Evolutionary conservation across 2,113 vertebrate genomes (phyloP).

Genomic region (Rhodinocichla rosea): DNA sequence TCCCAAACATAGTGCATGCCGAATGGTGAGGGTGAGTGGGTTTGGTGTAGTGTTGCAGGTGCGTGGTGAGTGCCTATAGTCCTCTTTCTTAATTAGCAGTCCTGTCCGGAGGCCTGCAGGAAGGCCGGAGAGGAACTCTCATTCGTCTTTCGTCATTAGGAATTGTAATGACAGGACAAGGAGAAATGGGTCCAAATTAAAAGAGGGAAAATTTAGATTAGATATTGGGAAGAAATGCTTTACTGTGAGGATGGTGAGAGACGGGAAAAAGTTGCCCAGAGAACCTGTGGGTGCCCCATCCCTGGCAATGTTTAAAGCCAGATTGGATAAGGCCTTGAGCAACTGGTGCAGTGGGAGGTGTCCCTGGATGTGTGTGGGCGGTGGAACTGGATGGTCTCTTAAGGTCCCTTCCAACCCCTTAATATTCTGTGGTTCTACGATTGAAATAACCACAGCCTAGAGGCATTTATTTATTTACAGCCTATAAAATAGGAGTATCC

Average conservation of each 20-base stretch:
- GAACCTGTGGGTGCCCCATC: neutral
- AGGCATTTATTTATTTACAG: neutral
- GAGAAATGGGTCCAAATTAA: neutral
- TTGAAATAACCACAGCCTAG: neutral
- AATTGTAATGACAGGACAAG: neutral
- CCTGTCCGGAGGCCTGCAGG: accelerated
- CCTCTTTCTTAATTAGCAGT: accelerated
- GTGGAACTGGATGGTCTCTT: neutral
- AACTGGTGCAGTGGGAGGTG: neutral
- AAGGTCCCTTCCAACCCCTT: neutral
- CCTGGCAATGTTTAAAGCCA: neutral
- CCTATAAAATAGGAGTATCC: neutral
- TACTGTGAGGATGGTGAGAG: neutral
- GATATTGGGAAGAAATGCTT: neutral
- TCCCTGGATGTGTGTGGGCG: accelerated
- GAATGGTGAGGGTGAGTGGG: no score
- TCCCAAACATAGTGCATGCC: accelerated
- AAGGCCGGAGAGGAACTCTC: neutral
- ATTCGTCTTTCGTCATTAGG: accelerated
- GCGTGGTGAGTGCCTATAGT: accelerated
- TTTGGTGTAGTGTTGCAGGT: neutral
- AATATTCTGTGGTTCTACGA: neutral
- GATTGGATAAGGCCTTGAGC: neutral
- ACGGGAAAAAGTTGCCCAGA: neutral
- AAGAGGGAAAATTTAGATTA: neutral